A percentile compares a stretch with the other conserved stretches of the same genome.
Conservation (phyloP, 2,888 invertebrate genomes). For the Drosophila nr. medialis region DNA sequence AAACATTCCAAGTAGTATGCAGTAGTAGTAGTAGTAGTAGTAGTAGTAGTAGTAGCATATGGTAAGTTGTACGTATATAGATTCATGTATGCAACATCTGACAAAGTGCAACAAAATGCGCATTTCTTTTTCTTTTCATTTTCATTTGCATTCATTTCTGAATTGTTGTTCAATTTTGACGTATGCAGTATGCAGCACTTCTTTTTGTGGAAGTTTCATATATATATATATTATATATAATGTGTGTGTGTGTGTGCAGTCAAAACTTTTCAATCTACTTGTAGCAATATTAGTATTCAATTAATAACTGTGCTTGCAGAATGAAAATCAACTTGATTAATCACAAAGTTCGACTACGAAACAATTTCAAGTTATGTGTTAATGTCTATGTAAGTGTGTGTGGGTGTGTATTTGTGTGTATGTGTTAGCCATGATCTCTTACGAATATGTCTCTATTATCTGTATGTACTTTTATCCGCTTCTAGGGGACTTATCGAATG, state of each 20-base stretch:
- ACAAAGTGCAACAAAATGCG: conserved; percentile 54
- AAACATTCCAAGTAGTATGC: conserved; percentile 38
- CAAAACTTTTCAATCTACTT: conserved; percentile 42
- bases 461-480: conserved; percentile 49
- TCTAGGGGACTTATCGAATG: conserved; percentile 20
- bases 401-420: conserved; percentile 42
- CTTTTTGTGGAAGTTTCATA: conserved; percentile 67
- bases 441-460: conserved; percentile 24
- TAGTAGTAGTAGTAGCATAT: conserved; percentile 9
- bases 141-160: neutral
- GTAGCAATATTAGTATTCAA: conserved; percentile 15
- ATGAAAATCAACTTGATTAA: conserved; percentile 44
- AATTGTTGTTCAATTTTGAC: neutral
- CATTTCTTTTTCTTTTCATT: neutral
- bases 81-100: conserved; percentile 17
- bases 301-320: conserved; percentile 44
- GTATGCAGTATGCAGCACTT: conserved; percentile 43
- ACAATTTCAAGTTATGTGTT: conserved; percentile 44
- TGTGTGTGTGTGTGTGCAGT: conserved; percentile 34
- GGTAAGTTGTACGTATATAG: conserved; percentile 8
- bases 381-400: conserved; percentile 19
- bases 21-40: conserved; percentile 2
- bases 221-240: neutral
- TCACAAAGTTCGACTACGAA: conserved; percentile 52
- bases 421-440: conserved; percentile 42